Evolutionary conservation across 2,888 invertebrate genomes (phyloP).

Genomic region (Eilema griseolum): DNA sequence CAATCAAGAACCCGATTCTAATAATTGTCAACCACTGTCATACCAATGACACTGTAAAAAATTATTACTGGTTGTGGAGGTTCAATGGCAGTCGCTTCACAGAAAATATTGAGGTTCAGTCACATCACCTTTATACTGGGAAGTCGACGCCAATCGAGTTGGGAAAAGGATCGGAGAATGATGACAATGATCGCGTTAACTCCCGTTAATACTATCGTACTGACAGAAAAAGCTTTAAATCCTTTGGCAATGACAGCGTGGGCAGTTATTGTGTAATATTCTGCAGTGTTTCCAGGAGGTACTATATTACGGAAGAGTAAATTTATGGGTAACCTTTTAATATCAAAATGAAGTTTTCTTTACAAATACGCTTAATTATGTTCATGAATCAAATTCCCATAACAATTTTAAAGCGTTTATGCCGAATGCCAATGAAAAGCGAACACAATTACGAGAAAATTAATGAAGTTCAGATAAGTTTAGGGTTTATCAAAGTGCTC

Average conservation of each 20-base stretch:
- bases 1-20: too few species aligned
- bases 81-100: too few species aligned
- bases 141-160: too few species aligned
- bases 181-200: too few species aligned
- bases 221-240: neutral
- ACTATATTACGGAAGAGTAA: neutral
- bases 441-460: conserved; percentile 10
- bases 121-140: too few species aligned
- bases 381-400: neutral
- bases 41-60: too few species aligned
- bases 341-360: neutral
- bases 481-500: conserved; percentile 18
- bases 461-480: conserved; percentile 22
- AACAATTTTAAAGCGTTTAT: conserved; percentile 8
- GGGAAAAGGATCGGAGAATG: too few species aligned
- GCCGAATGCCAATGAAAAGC: conserved; percentile 7
- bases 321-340: neutral
- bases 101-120: too few species aligned
- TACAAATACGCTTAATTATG: neutral
- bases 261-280: neutral
- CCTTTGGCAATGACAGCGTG: neutral
- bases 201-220: too few species aligned
- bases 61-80: too few species aligned
- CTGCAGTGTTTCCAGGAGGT: neutral
- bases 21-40: too few species aligned